Evolutionary conservation across 2,113 vertebrate genomes (phyloP).

Genomic region (Potamarius usumacintae): DNA sequence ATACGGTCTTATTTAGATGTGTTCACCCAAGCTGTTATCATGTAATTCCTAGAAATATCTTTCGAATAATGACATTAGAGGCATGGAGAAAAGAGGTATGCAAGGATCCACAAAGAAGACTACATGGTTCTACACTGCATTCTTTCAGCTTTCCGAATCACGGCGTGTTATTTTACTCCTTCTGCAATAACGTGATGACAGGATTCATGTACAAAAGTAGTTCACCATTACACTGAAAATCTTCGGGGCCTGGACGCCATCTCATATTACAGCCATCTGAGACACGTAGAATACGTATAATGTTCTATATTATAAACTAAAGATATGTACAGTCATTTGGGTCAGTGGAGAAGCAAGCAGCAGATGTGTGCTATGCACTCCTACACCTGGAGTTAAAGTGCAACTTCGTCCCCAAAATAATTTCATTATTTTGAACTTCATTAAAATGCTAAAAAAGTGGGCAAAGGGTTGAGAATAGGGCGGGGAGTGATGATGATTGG

Average conservation of each 20-base stretch:
- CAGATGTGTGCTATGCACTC: not conserved
- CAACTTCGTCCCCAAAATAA: too few species aligned
- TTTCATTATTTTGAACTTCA: too few species aligned
- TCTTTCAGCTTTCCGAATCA: slow-evolving; percentile 9
- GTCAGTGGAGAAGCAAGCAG: not conserved
- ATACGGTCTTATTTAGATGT: slow-evolving; percentile 62
- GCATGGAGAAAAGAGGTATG: not conserved
- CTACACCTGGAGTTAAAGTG: not conserved
- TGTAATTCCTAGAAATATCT: slow-evolving; percentile 62
- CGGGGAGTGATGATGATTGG: too few species aligned
- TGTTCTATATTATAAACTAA: not conserved
- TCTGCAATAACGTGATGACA: not conserved
- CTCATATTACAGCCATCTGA: not conserved
- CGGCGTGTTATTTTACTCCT: not conserved
- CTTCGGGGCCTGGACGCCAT: too few species aligned
- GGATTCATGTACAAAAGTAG: too few species aligned
- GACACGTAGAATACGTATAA: too few species aligned
- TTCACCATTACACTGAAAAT: not conserved
- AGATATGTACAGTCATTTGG: not conserved
- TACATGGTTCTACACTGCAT: not conserved
- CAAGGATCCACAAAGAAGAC: not conserved
- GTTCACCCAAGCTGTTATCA: slow-evolving; percentile 51
- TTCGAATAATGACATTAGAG: slow-evolving; percentile 3
- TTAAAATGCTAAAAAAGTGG: too few species aligned
- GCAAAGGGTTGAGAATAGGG: too few species aligned